phyloP scores from a whole-genome alignment of 1,140 invertebrate species.

The Macrotrachela quadricornifera region DNA sequence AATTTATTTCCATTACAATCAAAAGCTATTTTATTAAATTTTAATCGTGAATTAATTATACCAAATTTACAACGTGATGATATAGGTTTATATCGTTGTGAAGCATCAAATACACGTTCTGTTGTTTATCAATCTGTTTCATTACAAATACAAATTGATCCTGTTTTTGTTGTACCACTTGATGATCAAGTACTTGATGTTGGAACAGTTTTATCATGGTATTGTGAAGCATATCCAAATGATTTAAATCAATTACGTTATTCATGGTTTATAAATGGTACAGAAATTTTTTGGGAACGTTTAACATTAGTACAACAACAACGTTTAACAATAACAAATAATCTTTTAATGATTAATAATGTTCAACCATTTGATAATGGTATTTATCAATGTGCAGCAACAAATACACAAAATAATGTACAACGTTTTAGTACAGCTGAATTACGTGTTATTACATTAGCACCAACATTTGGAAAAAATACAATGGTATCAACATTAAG shows the following conservation, averaged over 20 bases:
- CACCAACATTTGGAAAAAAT: constrained; percentile 67
- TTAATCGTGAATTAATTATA: constrained; percentile 2
- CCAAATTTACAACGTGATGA: constrained; percentile 40
- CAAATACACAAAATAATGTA: constrained; percentile 52
- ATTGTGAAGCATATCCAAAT: constrained; percentile 8
- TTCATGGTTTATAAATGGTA: constrained; percentile 8
- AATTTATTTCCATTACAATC: constrained; percentile 9
- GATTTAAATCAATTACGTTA: not conserved
- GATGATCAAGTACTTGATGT: constrained; percentile 4
- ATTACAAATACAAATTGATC: constrained; percentile 3
- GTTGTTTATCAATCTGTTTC: not conserved
- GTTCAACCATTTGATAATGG: constrained; percentile 56
- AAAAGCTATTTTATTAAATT: constrained; percentile 6
- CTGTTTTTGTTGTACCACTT: constrained; percentile 6
- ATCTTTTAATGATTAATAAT: constrained; percentile 24
- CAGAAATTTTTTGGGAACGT: not conserved
- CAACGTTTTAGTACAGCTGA: constrained; percentile 65
- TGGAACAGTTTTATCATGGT: constrained; percentile 2
- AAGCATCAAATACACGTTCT: constrained; percentile 47
- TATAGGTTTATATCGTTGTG: constrained; percentile 73
- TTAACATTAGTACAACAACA: not conserved
- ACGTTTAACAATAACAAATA: not conserved
- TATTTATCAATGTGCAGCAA: constrained; percentile 85
- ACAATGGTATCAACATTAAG: constrained; percentile 67
- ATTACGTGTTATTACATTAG: constrained; percentile 48